These are phyloP conservation scores for Dolomedes plantarius DNA, from an alignment of 2,888 invertebrate genomes.

Conservation along the genomic window DNA sequence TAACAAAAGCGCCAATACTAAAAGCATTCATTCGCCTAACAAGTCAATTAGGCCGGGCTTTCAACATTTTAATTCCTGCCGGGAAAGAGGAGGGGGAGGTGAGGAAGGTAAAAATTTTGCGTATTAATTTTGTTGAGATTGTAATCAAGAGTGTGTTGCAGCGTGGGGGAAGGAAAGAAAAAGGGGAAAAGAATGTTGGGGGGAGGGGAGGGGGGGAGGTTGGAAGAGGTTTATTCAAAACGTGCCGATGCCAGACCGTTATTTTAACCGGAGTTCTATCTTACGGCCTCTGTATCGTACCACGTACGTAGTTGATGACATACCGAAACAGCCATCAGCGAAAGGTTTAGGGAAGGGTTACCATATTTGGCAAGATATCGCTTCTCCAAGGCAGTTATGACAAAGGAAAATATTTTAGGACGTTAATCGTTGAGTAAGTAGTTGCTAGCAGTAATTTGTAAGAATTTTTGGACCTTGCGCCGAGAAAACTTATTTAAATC, in stretches of 20 bases:
- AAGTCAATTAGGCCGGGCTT: constrained; percentile 70
- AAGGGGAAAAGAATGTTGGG: neutral
- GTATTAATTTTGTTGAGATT: constrained; percentile 72
- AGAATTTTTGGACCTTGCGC: too few species aligned
- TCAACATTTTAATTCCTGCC: constrained; percentile 69
- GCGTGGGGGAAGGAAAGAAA: neutral
- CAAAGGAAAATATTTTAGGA: too few species aligned
- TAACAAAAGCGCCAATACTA: constrained; percentile 61
- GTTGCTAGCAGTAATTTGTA: too few species aligned
- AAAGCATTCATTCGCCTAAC: constrained; percentile 67
- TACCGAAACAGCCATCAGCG: constrained; percentile 50
- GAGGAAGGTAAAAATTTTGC: constrained; percentile 62
- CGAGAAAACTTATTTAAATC: too few species aligned
- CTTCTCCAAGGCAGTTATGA: neutral
- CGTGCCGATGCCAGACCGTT: constrained; percentile 65
- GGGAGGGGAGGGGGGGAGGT: neutral
- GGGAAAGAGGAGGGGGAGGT: constrained; percentile 6
- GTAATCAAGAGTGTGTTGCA: constrained; percentile 61
- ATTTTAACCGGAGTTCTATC: constrained; percentile 64
- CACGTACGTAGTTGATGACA: constrained; percentile 64
- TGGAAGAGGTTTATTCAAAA: constrained; percentile 48
- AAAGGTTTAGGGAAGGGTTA: constrained; percentile 10
- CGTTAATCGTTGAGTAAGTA: too few species aligned
- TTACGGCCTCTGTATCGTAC: constrained; percentile 50
- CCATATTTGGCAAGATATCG: constrained; percentile 40